Conservation (phyloP, 2,113 vertebrate species). For the Chaetura pelagica region DNA sequence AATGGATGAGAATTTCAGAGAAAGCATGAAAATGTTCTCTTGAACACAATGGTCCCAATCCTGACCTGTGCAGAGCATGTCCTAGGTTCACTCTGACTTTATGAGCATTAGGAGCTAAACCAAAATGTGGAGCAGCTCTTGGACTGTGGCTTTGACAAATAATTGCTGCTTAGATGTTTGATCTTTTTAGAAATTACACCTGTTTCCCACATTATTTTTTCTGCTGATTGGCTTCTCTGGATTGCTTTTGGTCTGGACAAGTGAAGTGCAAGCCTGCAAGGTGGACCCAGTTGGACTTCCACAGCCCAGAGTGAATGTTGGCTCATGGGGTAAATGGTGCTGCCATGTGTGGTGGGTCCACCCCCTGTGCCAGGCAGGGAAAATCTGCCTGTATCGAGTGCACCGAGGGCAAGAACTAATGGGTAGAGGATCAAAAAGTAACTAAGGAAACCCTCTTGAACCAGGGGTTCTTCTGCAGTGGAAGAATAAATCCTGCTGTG, state of each 20-base stretch:
- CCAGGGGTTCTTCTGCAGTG: fast-evolving
- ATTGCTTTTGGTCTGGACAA: not conserved
- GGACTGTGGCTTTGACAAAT: not conserved
- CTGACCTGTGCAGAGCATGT: not conserved
- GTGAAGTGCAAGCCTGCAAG: not conserved
- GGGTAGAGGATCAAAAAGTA: not conserved
- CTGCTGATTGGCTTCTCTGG: not conserved
- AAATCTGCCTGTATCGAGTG: fast-evolving
- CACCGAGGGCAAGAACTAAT: not conserved
- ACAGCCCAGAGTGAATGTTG: not conserved
- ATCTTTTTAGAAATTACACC: not conserved
- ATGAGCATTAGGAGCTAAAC: not conserved
- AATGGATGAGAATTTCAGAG: not conserved
- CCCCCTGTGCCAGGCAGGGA: fast-evolving
- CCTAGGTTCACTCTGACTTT: not conserved
- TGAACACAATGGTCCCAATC: not conserved
- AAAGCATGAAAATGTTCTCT: not conserved
- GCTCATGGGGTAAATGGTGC: not conserved
- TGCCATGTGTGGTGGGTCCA: not conserved
- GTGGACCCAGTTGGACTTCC: not conserved
- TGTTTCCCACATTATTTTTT: not conserved
- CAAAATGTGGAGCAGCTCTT: fast-evolving
- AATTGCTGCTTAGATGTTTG: not conserved
- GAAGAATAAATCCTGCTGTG: fast-evolving
- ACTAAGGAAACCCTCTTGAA: not conserved